Conservation (phyloP, 2,113 vertebrate species). For the Hemibagrus wyckioides region DNA sequence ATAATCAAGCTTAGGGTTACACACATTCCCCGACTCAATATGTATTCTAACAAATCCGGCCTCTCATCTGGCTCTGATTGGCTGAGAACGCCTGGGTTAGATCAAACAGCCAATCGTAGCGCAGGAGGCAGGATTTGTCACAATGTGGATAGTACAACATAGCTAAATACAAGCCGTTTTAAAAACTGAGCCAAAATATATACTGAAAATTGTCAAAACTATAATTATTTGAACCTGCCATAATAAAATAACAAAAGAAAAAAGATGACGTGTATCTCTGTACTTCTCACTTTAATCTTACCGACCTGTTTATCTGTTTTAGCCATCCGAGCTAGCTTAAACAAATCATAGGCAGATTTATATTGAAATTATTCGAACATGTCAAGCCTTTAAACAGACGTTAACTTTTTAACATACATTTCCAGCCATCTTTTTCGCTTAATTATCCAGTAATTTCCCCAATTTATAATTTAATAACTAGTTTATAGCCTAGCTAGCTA, state of each 20-base stretch:
- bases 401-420: neutral
- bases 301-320: neutral
- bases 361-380: neutral
- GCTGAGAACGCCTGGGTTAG: neutral
- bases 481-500: neutral
- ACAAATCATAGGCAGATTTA: neutral
- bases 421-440: neutral
- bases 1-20: neutral
- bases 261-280: neutral
- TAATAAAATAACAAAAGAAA: no score
- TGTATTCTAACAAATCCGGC: neutral
- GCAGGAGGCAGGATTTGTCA: neutral
- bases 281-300: neutral
- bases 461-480: neutral
- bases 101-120: neutral
- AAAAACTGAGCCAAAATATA: neutral
- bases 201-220: neutral
- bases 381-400: neutral
- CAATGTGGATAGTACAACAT: neutral
- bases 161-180: neutral
- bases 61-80: neutral
- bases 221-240: no score
- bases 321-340: neutral
- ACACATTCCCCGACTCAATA: neutral
- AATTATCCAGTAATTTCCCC: neutral